Evolutionary conservation across 1,140 invertebrate genomes (phyloP), one percentile per base, ranked within the genome.

Genomic region (Lamellibrachia luymesi): DNA sequence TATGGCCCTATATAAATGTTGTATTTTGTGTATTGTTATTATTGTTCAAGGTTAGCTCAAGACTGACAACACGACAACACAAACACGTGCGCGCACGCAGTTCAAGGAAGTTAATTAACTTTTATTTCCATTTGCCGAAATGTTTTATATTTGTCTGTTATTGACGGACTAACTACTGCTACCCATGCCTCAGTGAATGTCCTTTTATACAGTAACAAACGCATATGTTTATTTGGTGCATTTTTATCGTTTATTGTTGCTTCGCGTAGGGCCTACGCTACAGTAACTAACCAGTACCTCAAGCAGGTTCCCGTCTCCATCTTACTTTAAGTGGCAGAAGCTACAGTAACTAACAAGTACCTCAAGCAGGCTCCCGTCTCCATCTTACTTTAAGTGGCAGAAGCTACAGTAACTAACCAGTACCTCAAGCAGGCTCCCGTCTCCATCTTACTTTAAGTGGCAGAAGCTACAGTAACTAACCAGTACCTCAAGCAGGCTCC

Each of bases 1-100:
- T 38, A 38, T 38, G 1, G 38, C 38, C 38, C 38, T 38, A 38
- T 38, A 38, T 38, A 38, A 38, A 38, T 38, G 38, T 38, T 38
- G 38, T 38, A 38, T 38, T 38, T 38, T 38, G 38, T 38, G 38
- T 38, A 38, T 38, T 38, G 38, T 38, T 38, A 38, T 93, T 93
- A 50, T 93, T 91, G 90, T 93, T 25, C 13, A 10, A 93, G 7
- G 27, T 93, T 13, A 17, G 10, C 90, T 93, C 90, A 93, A 10
- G 51, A 91, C 27, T 91, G 91, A n/a, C 17, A 91, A 50, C 27
- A 7, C 27, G 90, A 91, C 27, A 91, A 91, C 90, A 91, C 51
- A 4, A 91, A 10, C 25, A 91, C 91, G 49, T 50, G 91, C 49
- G 49, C 49, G 49, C 49, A 50, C 51, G 10, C 17, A n/a, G 13